phyloP scores from a whole-genome alignment of 2,797 vertebrate species.

The Parambassis ranga region DNA sequence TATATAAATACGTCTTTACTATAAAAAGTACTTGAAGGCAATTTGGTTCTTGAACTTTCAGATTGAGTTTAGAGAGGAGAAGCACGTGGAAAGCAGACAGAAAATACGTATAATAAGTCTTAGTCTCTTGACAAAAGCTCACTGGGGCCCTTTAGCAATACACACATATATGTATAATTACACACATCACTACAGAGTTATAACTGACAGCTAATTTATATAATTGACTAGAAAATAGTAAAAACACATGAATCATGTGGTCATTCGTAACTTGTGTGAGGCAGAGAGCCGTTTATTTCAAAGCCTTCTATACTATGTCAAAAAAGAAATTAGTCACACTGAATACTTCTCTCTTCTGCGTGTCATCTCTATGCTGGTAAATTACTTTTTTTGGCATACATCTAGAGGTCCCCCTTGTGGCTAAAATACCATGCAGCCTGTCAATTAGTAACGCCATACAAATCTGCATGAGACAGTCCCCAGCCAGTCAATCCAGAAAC shows the following conservation, averaged over 20 bases:
- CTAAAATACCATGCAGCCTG: background rate
- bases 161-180: too few relatives aligned
- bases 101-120: background rate
- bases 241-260: background rate
- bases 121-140: background rate
- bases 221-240: background rate
- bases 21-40: background rate
- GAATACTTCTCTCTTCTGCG: background rate
- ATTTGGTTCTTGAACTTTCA: background rate
- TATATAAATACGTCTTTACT: background rate
- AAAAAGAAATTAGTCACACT: constrained; percentile 12
- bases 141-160: background rate
- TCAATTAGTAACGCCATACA: constrained; percentile 9
- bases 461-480: background rate
- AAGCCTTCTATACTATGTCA: background rate
- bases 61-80: background rate
- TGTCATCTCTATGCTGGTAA: background rate
- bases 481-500: constrained; percentile 1
- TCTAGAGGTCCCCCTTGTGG: constrained; percentile 56
- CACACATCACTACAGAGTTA: background rate
- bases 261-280: background rate
- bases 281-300: background rate
- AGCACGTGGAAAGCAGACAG: background rate
- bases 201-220: background rate
- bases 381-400: background rate